These are phyloP conservation scores for Lasioglossum albipes DNA, from an alignment of 1,140 invertebrate species.

Conservation along the genomic window DNA sequence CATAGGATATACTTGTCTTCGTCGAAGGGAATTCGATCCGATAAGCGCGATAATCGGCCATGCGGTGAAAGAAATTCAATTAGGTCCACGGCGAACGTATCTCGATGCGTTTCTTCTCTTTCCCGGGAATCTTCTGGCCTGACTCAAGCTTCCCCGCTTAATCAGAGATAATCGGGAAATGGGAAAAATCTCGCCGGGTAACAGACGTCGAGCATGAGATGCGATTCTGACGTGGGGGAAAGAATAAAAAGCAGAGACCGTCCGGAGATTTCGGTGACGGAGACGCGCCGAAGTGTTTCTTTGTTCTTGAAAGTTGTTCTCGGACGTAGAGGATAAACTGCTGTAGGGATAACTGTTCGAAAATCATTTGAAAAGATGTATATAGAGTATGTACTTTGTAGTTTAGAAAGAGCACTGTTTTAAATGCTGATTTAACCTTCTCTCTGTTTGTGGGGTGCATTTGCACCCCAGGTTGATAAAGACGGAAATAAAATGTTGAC, in stretches of 20 bases:
- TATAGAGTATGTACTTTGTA: no score
- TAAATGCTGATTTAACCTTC: no score
- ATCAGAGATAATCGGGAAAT: conserved; percentile 57
- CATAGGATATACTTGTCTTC: conserved; percentile 27
- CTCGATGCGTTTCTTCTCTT: conserved; percentile 16
- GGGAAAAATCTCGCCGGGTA: conserved; percentile 40
- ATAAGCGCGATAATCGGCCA: conserved; percentile 5
- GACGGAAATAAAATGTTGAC: no score
- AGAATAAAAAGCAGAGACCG: neutral
- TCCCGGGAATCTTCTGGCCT: conserved; percentile 3
- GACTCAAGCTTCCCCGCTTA: conserved; percentile 36
- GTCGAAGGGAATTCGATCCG: conserved; percentile 10
- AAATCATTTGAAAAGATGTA: no score
- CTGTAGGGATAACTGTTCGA: no score
- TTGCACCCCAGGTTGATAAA: no score
- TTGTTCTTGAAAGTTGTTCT: no score
- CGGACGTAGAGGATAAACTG: no score
- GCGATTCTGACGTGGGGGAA: neutral
- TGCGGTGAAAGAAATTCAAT: conserved; percentile 46
- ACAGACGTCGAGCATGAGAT: conserved; percentile 27
- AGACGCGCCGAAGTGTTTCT: neutral
- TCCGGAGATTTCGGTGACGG: neutral
- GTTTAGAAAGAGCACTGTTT: no score
- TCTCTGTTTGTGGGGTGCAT: no score
- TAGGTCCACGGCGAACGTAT: conserved; percentile 31